phyloP scores from a whole-genome alignment of 2,797 vertebrate species.

The Anisognathus igniventris region DNA sequence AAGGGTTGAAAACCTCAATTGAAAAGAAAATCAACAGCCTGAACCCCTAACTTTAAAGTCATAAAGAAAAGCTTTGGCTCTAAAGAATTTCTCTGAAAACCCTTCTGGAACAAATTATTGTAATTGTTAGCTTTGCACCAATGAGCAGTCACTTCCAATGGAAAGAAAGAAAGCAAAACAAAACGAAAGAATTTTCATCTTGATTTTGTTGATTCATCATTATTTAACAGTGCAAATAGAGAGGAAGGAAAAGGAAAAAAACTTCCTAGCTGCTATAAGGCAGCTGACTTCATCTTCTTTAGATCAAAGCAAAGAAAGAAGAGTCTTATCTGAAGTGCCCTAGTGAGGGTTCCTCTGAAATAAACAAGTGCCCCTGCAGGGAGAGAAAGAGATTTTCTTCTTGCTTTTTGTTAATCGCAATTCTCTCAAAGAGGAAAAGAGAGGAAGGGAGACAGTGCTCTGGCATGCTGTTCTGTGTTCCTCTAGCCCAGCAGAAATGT shows the following conservation, averaged over 20 bases:
- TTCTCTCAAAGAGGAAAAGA: background rate
- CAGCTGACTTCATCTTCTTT: background rate
- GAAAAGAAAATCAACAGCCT: constrained; percentile 30
- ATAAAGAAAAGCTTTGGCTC: background rate
- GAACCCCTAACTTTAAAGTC: background rate
- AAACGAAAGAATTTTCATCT: background rate
- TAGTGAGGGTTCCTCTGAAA: background rate
- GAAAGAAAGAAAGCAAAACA: background rate
- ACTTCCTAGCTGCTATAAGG: background rate
- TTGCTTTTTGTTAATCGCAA: background rate
- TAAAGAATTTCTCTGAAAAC: background rate
- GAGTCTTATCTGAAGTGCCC: background rate
- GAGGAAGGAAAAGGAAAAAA: background rate
- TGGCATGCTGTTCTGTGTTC: accelerated
- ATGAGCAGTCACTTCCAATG: background rate
- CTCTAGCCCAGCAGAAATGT: background rate
- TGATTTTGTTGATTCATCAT: background rate
- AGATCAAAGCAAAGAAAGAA: background rate
- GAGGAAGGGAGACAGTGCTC: background rate
- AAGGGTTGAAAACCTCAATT: constrained; percentile 41
- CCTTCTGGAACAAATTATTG: background rate
- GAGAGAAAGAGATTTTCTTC: background rate
- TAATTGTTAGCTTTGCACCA: background rate
- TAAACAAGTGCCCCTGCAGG: background rate
- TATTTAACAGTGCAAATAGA: background rate